Conservation (phyloP, 2,888 invertebrate species). For the Synanthedon tipuliformis region DNA sequence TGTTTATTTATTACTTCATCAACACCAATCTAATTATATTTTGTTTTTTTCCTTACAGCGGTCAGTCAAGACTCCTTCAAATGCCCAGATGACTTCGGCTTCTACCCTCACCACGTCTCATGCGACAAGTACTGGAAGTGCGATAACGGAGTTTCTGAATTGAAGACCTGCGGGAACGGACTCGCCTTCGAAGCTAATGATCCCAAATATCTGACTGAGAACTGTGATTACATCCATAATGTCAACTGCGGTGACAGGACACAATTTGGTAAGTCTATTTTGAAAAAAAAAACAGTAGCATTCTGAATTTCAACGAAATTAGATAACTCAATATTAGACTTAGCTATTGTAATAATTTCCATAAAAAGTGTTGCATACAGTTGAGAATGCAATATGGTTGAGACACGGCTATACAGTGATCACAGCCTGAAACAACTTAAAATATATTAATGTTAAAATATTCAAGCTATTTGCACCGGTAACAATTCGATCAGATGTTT, state of each 20-base stretch:
- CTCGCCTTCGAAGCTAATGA: conserved; percentile 91
- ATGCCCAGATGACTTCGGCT: conserved; percentile 94
- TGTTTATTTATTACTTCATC: background rate
- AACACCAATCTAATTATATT: background rate
- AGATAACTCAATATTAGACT: no score
- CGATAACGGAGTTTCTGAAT: conserved; percentile 86
- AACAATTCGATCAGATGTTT: no score
- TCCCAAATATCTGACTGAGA: conserved; percentile 90
- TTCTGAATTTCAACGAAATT: no score
- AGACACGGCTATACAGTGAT: no score
- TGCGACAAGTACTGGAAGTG: conserved; percentile 98
- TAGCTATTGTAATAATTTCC: no score
- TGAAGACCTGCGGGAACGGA: conserved; percentile 95
- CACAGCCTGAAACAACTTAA: no score
- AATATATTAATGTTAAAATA: no score
- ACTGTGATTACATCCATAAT: conserved; percentile 95
- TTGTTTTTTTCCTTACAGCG: conserved; percentile 60
- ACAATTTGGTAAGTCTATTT: conserved; percentile 77
- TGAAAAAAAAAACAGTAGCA: no score
- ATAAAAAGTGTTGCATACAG: no score
- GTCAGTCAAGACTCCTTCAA: conserved; percentile 87
- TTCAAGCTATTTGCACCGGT: no score
- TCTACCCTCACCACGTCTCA: conserved; percentile 89
- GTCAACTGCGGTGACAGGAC: conserved; percentile 91
- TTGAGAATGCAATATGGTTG: no score